A percentile compares a stretch with the other conserved stretches of the same genome.
Evolutionary conservation across 2,888 invertebrate genomes (phyloP).

Genomic region (Orthosia gothica): DNA sequence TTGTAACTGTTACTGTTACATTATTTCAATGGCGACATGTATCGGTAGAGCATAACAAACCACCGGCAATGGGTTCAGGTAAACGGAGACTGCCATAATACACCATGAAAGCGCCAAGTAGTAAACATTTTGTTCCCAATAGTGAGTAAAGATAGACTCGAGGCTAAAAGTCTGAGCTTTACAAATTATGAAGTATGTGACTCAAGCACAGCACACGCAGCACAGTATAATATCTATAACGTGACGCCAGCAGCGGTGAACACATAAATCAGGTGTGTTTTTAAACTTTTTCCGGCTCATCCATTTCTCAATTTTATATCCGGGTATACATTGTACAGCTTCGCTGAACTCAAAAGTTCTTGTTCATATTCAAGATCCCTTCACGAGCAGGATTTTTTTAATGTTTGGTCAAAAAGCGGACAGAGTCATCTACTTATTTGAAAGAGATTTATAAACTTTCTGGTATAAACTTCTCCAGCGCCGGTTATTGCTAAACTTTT

Average conservation of each 20-base stretch:
- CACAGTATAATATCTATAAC: no score
- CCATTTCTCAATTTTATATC: conserved; percentile 8
- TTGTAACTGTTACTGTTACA: conserved; percentile 9
- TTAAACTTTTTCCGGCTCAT: conserved; percentile 7
- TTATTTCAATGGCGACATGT: no score
- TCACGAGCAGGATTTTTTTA: neutral
- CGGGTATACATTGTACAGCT: neutral
- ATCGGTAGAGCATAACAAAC: neutral
- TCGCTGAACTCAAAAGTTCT: neutral
- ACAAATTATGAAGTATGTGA: conserved; percentile 7
- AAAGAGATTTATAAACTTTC: conserved; percentile 7
- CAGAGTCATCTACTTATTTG: conserved; percentile 4
- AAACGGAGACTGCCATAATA: conserved; percentile 3
- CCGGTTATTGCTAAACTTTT: conserved; percentile 3
- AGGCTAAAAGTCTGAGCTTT: conserved; percentile 10
- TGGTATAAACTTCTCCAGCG: neutral
- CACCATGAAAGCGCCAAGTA: neutral
- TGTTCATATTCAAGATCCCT: neutral
- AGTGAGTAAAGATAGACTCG: conserved; percentile 8
- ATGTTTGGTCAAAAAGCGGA: neutral
- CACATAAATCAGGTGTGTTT: conserved; percentile 34
- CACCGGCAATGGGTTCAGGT: neutral
- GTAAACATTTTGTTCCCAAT: conserved; percentile 5
- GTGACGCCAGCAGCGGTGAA: neutral
- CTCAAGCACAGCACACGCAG: neutral